phyloP scores from a whole-genome alignment of 2,113 vertebrate species.

The Porphyrio hochstetteri region DNA sequence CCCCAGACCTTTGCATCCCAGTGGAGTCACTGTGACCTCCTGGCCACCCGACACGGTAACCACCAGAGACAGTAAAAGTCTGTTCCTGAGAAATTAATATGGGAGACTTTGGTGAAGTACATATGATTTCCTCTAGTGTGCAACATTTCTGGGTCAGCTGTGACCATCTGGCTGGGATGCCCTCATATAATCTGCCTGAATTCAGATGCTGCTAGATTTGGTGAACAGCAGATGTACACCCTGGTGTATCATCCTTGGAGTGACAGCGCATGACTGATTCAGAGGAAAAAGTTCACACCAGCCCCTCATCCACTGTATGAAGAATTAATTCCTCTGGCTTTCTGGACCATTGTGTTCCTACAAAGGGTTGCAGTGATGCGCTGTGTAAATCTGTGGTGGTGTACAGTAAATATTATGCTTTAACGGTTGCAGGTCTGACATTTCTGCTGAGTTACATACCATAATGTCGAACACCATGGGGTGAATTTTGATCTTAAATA shows the following conservation, averaged over 20 bases:
- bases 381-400: constrained; percentile 10
- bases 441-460: constrained; percentile 45
- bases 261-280: neutral
- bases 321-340: constrained; percentile 13
- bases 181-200: fast-evolving
- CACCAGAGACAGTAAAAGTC: neutral
- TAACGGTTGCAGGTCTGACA: neutral
- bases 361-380: neutral
- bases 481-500: constrained; percentile 50
- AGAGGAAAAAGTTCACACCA: neutral
- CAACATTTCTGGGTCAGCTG: neutral
- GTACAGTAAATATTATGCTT: constrained; percentile 47
- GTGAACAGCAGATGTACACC: neutral
- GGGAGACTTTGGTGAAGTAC: neutral
- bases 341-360: neutral
- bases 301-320: neutral
- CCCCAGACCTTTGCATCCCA: neutral
- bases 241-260: neutral
- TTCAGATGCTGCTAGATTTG: neutral
- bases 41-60: neutral
- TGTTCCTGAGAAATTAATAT: neutral
- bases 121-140: neutral
- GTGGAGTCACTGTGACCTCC: neutral
- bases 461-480: neutral
- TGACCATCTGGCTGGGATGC: neutral